Base-by-base conservation (phyloP, 2,888 invertebrate species). In the Drosophila neonasuta region DNA sequence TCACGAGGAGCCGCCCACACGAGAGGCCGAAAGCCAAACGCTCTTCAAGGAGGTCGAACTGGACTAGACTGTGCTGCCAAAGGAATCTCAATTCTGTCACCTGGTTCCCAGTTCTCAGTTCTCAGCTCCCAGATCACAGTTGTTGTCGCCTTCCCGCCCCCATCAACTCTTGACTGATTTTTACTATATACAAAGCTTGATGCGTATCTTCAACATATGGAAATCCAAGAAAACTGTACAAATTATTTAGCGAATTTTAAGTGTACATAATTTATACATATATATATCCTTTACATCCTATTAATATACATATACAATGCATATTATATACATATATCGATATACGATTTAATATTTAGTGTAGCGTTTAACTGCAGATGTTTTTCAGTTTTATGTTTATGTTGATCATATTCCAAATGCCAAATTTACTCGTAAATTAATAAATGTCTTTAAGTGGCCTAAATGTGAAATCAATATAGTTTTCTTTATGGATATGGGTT, bases 401-500 rank as follows among this genome's bases (percentile, higher is more conserved):
- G 79, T 74, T 76, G 67, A 80, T 77, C 71, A 73, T 73, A 80
- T 66, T 61, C 52, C 68, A 59, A 80, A 74, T 77, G 78, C 81
- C 78, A 79, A 78, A 79, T 64, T 80, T 71, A 80, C 51, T 52
- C 51, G 51, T 48, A 57, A 46, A 39, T 58, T 50, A 80, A 71
- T 71, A 74, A 77, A 78, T 66, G 61, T 70, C 71, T 51, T 41
- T 45, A 65, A 70, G 58, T 70, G 76, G 61, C 71, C 61, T 65
- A 42, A 70, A 56, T 70, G 71, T 74, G 59, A 73, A 63, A 44
- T 8, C 3, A 2, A 32, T 15, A 24, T 52, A 11, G 17, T 59
- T 32, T 50, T 24, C 20, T 24, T 24, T 24, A 6, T 24, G 24
- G 24, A 24, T 5, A 24, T 24, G 24, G 24, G 6, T 6, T 24